These are phyloP conservation scores for Pseudolaguvia tuberculata DNA, from an alignment of 2,113 vertebrate genomes.

Conservation along the genomic window DNA sequence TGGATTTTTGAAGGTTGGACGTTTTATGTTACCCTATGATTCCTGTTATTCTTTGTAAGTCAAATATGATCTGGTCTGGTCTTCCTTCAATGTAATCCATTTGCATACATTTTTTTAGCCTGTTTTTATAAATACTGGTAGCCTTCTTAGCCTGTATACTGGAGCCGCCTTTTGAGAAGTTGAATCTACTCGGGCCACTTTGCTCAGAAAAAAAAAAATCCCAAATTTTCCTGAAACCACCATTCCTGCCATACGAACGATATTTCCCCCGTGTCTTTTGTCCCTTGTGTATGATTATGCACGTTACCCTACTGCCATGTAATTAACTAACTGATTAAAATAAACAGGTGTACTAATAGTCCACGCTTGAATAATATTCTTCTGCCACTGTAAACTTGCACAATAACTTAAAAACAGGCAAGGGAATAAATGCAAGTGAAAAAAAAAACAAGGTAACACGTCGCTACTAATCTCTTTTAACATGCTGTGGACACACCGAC, in stretches of 20 bases:
- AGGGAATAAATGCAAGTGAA: conserved; percentile 6
- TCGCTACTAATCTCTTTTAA: conserved; percentile 11
- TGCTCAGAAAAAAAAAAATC: no score
- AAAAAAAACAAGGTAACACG: not conserved
- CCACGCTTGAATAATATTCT: not conserved
- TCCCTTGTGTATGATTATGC: not conserved
- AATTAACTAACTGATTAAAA: not conserved
- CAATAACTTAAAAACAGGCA: not conserved
- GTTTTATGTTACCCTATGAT: not conserved
- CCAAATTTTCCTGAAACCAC: no score
- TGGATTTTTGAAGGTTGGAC: no score
- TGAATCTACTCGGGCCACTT: not conserved
- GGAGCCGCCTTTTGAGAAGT: no score
- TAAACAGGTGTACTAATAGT: not conserved
- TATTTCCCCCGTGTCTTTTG: not conserved
- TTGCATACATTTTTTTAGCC: not conserved
- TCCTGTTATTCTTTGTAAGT: not conserved
- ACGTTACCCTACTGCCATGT: no score
- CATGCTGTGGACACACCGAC: not conserved
- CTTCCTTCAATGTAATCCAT: not conserved
- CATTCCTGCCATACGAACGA: not conserved
- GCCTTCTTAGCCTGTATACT: no score
- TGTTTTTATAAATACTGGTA: no score
- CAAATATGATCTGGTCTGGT: not conserved
- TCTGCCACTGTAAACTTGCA: not conserved